Evolutionary conservation across 1,140 invertebrate genomes (phyloP), one percentile per base, ranked within the genome.

Genomic region (Scaptomyza montana): DNA sequence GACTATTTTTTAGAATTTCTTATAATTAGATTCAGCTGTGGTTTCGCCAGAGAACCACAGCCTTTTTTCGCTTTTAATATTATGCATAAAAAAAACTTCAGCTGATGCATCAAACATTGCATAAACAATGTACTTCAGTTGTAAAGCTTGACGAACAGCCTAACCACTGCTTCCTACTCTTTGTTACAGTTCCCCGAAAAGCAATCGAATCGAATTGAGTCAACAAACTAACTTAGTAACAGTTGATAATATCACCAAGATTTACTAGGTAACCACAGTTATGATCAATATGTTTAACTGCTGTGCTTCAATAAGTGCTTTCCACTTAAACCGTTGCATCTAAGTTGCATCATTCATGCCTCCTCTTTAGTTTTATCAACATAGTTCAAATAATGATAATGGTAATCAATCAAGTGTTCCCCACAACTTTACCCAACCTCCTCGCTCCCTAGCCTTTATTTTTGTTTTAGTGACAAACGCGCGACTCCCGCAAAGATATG

Each of bases 371-470:
- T 3, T 3, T 87, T 66, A 75, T 60, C 59, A 1, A 33, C 30
- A 4, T 45, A 36, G 39, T 39, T 46, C 54, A 68, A 85, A 85
- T 81, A 72, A 78, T 87, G 78, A 77, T 81, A 75, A 61, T 60
- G 25, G 62, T 78, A 81, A 79, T 87, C 63, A 41, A 79, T 85
- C 59, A 66, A 86, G 77, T 86, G 73, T 9, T 28, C 19, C 13
- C 9, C 21, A 25, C 21, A 25, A 25, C 21, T 25, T 25, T 25
- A 25, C 21, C 21, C 21, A 25, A 4, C 21, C 21, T 16, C 1
- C 16, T 16, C 21, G 3, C 21, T 4, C 0, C 21, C 21, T 4
- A 25, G 1, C 3, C 21, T 25, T 25, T 25, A 1, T 25, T 25
- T 25, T 25, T 25, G 21, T 25, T 25, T 1, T 21, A 2, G 16